Percentiles rank a stretch among this genome's conserved stretches.
Evolutionary conservation across 2,888 invertebrate species (phyloP).

Genomic region (Ctena decussata): DNA sequence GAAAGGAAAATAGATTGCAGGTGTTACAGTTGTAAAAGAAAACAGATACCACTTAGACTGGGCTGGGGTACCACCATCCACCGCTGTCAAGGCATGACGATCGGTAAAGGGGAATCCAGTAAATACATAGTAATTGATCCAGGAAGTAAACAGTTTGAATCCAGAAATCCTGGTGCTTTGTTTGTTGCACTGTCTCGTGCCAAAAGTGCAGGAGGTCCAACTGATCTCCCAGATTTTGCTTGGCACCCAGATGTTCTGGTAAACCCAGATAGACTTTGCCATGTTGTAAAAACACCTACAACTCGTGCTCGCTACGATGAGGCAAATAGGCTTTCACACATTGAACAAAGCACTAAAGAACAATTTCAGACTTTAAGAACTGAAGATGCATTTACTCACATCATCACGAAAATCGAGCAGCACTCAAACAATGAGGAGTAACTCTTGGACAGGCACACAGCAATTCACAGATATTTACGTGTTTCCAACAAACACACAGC

Average conservation of each 20-base stretch:
- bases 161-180: slow-evolving; percentile 55
- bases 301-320: slow-evolving; percentile 37
- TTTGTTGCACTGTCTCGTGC: slow-evolving; percentile 64
- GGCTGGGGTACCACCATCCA: slow-evolving; percentile 60
- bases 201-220: slow-evolving; percentile 44
- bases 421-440: too few species aligned
- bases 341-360: too few species aligned
- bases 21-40: slow-evolving; percentile 42
- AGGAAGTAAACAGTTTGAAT: slow-evolving; percentile 54
- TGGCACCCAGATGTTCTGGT: slow-evolving; percentile 56
- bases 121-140: slow-evolving; percentile 47
- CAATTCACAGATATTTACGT: too few species aligned
- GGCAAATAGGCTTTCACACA: too few species aligned
- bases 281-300: slow-evolving; percentile 44
- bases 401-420: too few species aligned
- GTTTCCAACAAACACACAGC: too few species aligned
- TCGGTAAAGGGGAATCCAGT: slow-evolving; percentile 39
- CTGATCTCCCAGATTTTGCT: slow-evolving; percentile 54
- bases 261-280: slow-evolving; percentile 55
- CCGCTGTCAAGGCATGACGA: slow-evolving; percentile 60
- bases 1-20: slow-evolving; percentile 53
- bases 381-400: too few species aligned
- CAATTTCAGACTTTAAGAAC: too few species aligned
- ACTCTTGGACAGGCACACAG: too few species aligned
- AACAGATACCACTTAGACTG: slow-evolving; percentile 60